A percentile compares a stretch with the other conserved stretches of the same genome.
Conservation (phyloP, 1,140 invertebrate species). For the Metaphire vulgaris region DNA sequence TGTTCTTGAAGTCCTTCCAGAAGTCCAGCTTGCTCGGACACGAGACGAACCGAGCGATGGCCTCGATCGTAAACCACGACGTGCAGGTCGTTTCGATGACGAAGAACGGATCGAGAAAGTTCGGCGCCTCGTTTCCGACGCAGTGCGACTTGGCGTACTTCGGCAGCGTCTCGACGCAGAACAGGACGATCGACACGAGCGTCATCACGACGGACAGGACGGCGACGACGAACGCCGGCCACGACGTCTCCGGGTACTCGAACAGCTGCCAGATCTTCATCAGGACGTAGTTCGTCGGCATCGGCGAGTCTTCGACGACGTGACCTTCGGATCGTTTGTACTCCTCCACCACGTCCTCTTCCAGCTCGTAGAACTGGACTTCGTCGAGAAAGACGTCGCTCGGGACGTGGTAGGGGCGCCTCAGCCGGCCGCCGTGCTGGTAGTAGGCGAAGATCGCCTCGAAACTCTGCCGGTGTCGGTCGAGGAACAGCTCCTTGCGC, state of each 20-base stretch:
- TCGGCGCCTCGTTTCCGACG: constrained; percentile 34
- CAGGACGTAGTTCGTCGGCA: constrained; percentile 42
- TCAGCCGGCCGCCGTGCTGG: too few relatives aligned
- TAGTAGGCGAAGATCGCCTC: constrained; percentile 74
- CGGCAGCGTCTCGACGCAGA: constrained; percentile 48
- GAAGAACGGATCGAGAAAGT: constrained; percentile 42
- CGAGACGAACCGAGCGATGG: constrained; percentile 49
- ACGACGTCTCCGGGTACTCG: constrained; percentile 51
- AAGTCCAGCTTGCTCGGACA: constrained; percentile 53
- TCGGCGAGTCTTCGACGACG: constrained; percentile 38
- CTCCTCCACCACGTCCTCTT: constrained; percentile 45
- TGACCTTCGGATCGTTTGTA: constrained; percentile 50
- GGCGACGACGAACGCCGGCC: constrained; percentile 44
- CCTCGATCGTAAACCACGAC: constrained; percentile 55
- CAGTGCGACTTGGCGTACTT: constrained; percentile 36
- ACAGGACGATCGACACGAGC: too few relatives aligned
- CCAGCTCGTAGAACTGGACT: constrained; percentile 50
- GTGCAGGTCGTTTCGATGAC: constrained; percentile 54
- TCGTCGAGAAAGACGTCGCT: constrained; percentile 50
- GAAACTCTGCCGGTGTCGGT: constrained; percentile 52
- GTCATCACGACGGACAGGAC: constrained; percentile 47
- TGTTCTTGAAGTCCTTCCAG: constrained; percentile 54
- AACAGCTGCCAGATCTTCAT: constrained; percentile 49
- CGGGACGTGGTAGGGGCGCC: constrained; percentile 45
- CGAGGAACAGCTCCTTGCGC: constrained; percentile 51